These are phyloP conservation scores for Microcaecilia unicolor DNA, from an alignment of 2,797 vertebrate genomes.

Conservation along the genomic window DNA sequence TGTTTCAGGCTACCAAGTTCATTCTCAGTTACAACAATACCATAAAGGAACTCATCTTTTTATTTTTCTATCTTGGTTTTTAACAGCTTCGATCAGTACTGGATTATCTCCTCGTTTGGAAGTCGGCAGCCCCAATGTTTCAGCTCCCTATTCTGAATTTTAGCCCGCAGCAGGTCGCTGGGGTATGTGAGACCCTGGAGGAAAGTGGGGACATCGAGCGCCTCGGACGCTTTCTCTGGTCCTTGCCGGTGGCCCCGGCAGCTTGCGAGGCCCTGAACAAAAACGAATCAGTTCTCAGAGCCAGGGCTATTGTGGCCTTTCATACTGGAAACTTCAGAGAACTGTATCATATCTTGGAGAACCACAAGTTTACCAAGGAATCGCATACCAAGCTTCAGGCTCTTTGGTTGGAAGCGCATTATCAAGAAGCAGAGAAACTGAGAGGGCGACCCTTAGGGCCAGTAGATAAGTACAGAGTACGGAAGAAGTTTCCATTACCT, in stretches of 20 bases:
- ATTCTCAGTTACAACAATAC: conserved; percentile 54
- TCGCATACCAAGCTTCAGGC: conserved; percentile 96
- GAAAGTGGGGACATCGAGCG: conserved; percentile 97
- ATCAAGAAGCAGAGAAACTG: conserved; percentile 96
- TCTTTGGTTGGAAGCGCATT: conserved; percentile 94
- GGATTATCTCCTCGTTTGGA: conserved; percentile 40
- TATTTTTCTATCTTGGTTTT: conserved; percentile 21
- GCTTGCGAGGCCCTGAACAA: conserved; percentile 97
- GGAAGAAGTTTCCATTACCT: conserved; percentile 98
- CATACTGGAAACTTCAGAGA: conserved; percentile 94
- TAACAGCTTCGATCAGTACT: conserved; percentile 43
- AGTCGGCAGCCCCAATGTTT: conserved; percentile 84
- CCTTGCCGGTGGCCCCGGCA: conserved; percentile 90
- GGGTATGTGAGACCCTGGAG: conserved; percentile 98
- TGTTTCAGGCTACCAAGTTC: conserved; percentile 51
- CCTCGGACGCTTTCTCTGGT: conserved; percentile 97
- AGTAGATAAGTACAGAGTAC: conserved; percentile 96
- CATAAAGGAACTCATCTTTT: conserved; percentile 44
- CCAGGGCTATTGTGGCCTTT: conserved; percentile 91
- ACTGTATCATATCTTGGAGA: conserved; percentile 96
- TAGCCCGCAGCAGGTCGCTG: conserved; percentile 98
- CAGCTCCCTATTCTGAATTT: conserved; percentile 97
- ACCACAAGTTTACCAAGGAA: conserved; percentile 98
- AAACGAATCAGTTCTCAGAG: conserved; percentile 92
- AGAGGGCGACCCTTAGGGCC: conserved; percentile 91